phyloP scores from a whole-genome alignment of 2,113 vertebrate genomes.

The Esox niger region DNA sequence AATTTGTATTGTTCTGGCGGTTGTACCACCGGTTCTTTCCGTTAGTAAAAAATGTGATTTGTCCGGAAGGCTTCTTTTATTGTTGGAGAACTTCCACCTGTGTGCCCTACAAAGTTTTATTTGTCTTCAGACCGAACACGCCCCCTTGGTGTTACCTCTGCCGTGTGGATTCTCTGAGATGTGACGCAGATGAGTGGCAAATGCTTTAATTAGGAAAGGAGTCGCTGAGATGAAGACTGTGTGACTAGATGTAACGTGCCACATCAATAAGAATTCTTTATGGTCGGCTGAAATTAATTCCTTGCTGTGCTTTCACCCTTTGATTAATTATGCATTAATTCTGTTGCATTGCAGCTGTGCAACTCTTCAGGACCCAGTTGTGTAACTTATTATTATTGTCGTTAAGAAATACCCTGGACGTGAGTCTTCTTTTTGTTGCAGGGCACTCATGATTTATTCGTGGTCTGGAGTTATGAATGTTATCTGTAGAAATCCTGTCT shows the following conservation, averaged over 20 bases:
- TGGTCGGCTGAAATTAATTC: slow-evolving; percentile 31
- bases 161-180: not conserved
- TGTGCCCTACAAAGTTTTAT: not conserved
- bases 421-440: not conserved
- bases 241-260: not conserved
- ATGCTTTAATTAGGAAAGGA: slow-evolving; percentile 41
- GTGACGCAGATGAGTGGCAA: slow-evolving; percentile 8
- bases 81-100: not conserved
- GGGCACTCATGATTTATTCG: slow-evolving; percentile 23
- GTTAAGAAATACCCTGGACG: slow-evolving; percentile 25
- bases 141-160: slow-evolving; percentile 1
- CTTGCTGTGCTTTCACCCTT: slow-evolving; percentile 23
- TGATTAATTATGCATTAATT: slow-evolving; percentile 51
- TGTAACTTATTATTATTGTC: slow-evolving; percentile 44
- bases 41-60: not conserved
- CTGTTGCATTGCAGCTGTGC: slow-evolving; percentile 26
- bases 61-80: too few species aligned
- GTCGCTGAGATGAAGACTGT: not conserved
- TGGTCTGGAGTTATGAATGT: too few species aligned
- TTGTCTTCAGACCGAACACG: not conserved
- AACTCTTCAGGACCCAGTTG: slow-evolving; percentile 10
- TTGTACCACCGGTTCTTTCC: not conserved
- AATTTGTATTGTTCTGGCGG: not conserved
- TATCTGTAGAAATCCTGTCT: too few species aligned
- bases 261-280: slow-evolving; percentile 28